A percentile compares a stretch with the other conserved stretches of the same genome.
Conservation (phyloP, 2,888 invertebrate species). For the Lottia scabra region DNA sequence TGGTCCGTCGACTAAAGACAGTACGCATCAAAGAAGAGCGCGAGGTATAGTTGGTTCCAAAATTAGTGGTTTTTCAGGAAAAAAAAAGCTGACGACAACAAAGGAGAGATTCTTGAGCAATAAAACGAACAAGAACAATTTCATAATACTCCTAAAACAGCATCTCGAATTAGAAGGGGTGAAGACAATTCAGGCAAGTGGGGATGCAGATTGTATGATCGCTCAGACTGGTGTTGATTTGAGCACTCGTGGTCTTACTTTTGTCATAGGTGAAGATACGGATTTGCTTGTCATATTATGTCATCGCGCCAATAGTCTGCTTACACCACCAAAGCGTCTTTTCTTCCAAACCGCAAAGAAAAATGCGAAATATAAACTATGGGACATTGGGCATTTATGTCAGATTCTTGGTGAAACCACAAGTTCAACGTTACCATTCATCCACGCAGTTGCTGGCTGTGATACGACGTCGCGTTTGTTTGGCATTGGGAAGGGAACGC, state of each 20-base stretch:
- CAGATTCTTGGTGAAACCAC: constrained; percentile 6
- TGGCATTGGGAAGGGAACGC: constrained; percentile 26
- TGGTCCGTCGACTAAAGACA: constrained; percentile 30
- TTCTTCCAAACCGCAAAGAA: constrained; percentile 15
- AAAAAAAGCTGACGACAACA: constrained; percentile 31
- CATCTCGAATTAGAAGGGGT: constrained; percentile 20
- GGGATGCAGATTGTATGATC: constrained; percentile 48
- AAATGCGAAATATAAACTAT: background rate
- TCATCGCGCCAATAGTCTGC: constrained; percentile 3
- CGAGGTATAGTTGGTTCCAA: constrained; percentile 20
- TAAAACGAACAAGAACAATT: constrained; percentile 40
- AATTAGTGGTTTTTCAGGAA: constrained; percentile 28
- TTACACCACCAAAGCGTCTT: background rate
- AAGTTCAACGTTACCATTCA: constrained; percentile 19
- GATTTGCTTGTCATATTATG: constrained; percentile 33
- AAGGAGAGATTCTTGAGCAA: constrained; percentile 44
- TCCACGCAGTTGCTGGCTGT: constrained; percentile 29
- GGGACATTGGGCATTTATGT: background rate
- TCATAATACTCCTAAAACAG: constrained; percentile 32
- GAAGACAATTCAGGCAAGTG: constrained; percentile 29
- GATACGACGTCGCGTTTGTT: constrained; percentile 32
- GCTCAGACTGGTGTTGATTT: constrained; percentile 32
- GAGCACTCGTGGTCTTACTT: constrained; percentile 16
- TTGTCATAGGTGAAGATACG: constrained; percentile 32
- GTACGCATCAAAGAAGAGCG: constrained; percentile 25